Evolutionary conservation across 2,113 vertebrate genomes (phyloP).

Genomic region (Hassar affinis): DNA sequence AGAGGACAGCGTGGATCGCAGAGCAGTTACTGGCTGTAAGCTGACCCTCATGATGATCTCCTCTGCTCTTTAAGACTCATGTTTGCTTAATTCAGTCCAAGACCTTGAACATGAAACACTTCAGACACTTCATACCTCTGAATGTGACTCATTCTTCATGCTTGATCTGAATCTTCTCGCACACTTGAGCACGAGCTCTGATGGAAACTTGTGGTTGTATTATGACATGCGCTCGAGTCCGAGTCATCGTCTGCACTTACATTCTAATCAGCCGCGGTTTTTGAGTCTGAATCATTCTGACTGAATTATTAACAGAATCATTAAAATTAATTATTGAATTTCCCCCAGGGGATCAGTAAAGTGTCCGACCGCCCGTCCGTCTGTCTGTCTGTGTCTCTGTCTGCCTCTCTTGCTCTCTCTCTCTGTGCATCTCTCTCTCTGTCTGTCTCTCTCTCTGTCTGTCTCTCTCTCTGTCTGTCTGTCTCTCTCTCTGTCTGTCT

Average conservation of each 20-base stretch:
- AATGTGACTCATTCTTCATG: neutral
- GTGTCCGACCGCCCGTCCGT: too few relatives aligned
- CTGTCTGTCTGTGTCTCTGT: too few relatives aligned
- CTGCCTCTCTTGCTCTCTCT: too few relatives aligned
- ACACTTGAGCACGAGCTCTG: neutral
- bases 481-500: neutral
- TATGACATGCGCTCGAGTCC: neutral
- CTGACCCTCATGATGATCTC: neutral
- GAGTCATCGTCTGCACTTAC: neutral
- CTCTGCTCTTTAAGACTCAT: neutral
- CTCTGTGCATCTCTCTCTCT: too few relatives aligned
- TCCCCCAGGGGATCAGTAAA: too few relatives aligned
- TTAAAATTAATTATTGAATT: too few relatives aligned
- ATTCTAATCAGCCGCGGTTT: neutral
- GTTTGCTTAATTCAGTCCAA: neutral
- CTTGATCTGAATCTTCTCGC: neutral
- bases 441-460: neutral
- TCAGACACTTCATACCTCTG: neutral
- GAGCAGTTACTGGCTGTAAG: constrained; percentile 65
- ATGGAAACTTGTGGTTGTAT: neutral
- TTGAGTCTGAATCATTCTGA: neutral
- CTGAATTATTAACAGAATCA: too few relatives aligned
- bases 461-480: neutral
- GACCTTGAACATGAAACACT: neutral
- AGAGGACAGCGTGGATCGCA: constrained; percentile 78